phyloP scores from a whole-genome alignment of 2,888 invertebrate genomes.

The Synergus gifuensis region DNA sequence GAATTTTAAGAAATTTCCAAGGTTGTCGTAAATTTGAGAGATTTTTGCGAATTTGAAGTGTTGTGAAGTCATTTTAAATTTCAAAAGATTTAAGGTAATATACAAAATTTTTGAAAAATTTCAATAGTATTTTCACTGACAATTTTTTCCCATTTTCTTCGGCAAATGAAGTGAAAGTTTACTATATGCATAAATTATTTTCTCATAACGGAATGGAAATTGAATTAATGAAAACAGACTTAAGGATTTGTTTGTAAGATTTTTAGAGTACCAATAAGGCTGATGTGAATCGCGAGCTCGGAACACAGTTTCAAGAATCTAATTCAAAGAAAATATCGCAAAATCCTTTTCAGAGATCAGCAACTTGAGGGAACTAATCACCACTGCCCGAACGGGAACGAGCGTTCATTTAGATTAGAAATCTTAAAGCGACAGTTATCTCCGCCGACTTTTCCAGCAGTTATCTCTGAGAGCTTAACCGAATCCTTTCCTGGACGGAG shows the following conservation, averaged over 20 bases:
- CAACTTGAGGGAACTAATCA: conserved; percentile 40
- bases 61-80: too few relatives aligned
- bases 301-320: conserved; percentile 24
- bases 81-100: too few relatives aligned
- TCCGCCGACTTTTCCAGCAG: conserved; percentile 34
- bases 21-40: too few relatives aligned
- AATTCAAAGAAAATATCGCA: conserved; percentile 34
- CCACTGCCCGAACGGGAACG: conserved; percentile 59
- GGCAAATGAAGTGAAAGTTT: not conserved
- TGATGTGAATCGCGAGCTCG: conserved; percentile 26
- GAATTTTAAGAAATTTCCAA: too few relatives aligned
- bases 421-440: conserved; percentile 63
- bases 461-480: conserved; percentile 33
- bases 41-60: too few relatives aligned
- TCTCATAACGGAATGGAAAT: not conserved
- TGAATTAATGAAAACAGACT: not conserved
- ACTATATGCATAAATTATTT: not conserved
- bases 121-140: too few relatives aligned
- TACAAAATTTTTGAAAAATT: too few relatives aligned
- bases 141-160: not conserved
- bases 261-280: conserved; percentile 19
- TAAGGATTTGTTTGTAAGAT: conserved; percentile 31
- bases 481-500: conserved; percentile 30
- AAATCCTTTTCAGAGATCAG: conserved; percentile 40
- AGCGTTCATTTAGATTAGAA: conserved; percentile 72